Conservation (phyloP, 2,888 invertebrate species). For the Leptopilina drosophilae region DNA sequence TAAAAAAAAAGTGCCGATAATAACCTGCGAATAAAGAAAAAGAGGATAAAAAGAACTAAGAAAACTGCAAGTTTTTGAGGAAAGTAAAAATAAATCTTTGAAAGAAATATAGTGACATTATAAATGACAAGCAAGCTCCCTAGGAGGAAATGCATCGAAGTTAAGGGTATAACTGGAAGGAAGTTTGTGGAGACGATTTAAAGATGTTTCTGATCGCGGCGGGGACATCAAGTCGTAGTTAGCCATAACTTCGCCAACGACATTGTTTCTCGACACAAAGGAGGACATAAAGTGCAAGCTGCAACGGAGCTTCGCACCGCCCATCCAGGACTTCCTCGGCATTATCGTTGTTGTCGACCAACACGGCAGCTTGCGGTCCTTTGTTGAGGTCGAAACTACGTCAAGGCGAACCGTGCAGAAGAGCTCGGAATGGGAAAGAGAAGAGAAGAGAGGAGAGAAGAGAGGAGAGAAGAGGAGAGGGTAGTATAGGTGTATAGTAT, state of each 20-base stretch:
- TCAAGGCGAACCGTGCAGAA: slow-evolving; percentile 19
- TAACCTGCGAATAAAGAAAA: too few relatives aligned
- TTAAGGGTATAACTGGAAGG: not conserved
- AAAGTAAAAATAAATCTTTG: too few relatives aligned
- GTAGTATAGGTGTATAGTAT: not conserved
- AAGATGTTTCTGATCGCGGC: slow-evolving; percentile 19
- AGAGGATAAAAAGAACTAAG: too few relatives aligned
- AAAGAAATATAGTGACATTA: too few relatives aligned
- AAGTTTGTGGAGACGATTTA: slow-evolving; percentile 16
- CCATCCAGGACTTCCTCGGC: slow-evolving; percentile 43
- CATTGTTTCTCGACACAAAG: slow-evolving; percentile 53
- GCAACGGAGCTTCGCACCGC: slow-evolving; percentile 45
- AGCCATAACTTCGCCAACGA: slow-evolving; percentile 29
- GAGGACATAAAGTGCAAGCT: slow-evolving; percentile 46
- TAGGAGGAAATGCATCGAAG: not conserved
- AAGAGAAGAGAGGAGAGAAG: too few relatives aligned
- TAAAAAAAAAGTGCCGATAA: too few relatives aligned
- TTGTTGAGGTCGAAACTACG: slow-evolving; percentile 43
- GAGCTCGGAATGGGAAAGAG: not conserved
- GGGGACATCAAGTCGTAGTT: slow-evolving; percentile 26
- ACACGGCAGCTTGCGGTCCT: slow-evolving; percentile 36
- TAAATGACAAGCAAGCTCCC: not conserved
- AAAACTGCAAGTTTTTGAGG: too few relatives aligned
- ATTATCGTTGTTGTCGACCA: slow-evolving; percentile 41
- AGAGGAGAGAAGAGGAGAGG: too few relatives aligned